Percentiles rank a stretch among this genome's conserved stretches.
phyloP scores from a whole-genome alignment of 1,140 invertebrate species.

The Tetranychus cinnabarinus region DNA sequence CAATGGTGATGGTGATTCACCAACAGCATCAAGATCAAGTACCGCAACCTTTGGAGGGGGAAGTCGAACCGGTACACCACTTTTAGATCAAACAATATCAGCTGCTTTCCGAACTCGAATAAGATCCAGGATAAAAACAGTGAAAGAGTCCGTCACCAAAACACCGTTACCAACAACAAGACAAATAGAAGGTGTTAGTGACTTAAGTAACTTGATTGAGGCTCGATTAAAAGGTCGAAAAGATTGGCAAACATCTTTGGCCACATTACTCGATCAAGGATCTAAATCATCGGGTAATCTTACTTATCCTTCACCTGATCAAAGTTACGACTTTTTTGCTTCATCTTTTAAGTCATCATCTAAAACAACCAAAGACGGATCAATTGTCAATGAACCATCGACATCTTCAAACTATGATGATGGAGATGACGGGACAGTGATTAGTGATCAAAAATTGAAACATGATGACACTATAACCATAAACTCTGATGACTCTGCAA shows the following conservation, averaged over 20 bases:
- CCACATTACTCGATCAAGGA: no score
- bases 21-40: background rate
- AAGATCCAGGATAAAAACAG: background rate
- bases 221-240: no score
- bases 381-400: background rate
- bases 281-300: no score
- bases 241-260: no score
- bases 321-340: background rate
- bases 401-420: background rate
- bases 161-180: no score
- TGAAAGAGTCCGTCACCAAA: no score
- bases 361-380: no score
- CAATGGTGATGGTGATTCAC: background rate
- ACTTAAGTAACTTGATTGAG: no score
- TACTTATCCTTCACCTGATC: background rate
- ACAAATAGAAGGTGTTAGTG: no score
- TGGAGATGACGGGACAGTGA: background rate
- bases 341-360: background rate
- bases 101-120: background rate
- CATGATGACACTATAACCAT: background rate
- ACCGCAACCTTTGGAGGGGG: background rate
- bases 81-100: background rate
- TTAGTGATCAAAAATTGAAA: background rate
- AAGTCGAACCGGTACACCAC: background rate
- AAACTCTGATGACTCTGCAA: background rate